Conservation (phyloP, 1,140 invertebrate genomes). For the Trachymyrmex cornetzi region DNA sequence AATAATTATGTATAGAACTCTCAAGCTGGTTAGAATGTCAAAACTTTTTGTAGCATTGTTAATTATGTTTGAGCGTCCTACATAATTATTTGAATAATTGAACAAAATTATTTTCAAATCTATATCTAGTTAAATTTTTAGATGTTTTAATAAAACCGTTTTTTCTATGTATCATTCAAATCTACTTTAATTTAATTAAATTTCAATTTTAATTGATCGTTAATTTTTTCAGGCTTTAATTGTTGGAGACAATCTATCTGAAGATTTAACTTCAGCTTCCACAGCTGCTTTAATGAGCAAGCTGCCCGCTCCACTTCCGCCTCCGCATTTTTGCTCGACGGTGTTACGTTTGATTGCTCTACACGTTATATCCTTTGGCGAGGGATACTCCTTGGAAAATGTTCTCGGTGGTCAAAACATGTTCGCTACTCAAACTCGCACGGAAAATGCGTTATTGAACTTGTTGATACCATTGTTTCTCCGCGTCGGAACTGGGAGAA, state of each 20-base stretch:
- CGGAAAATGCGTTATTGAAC: slow-evolving; percentile 98
- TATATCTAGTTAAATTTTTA: no score
- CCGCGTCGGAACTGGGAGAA: slow-evolving; percentile 95
- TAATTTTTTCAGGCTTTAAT: slow-evolving; percentile 90
- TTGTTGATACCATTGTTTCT: slow-evolving; percentile 98
- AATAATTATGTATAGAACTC: no score
- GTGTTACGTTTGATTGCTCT: slow-evolving; percentile 97
- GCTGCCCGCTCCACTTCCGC: slow-evolving; percentile 89
- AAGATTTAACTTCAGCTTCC: slow-evolving; percentile 89
- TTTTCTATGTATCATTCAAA: not conserved
- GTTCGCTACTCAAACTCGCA: slow-evolving; percentile 96
- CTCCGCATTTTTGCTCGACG: slow-evolving; percentile 97
- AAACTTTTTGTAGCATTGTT: no score
- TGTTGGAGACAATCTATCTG: slow-evolving; percentile 91
- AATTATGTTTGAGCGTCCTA: no score
- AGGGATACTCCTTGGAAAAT: slow-evolving; percentile 97
- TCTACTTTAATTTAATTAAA: not conserved
- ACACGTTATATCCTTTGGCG: slow-evolving; percentile 93
- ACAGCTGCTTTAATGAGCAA: slow-evolving; percentile 93
- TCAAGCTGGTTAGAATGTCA: no score
- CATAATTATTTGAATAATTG: no score
- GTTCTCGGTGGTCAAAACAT: slow-evolving; percentile 96
- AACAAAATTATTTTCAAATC: no score
- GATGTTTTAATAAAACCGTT: no score
- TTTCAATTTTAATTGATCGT: slow-evolving; percentile 28